Evolutionary conservation across 1,140 invertebrate genomes (phyloP).

Genomic region (Aphelenchoides avenae): DNA sequence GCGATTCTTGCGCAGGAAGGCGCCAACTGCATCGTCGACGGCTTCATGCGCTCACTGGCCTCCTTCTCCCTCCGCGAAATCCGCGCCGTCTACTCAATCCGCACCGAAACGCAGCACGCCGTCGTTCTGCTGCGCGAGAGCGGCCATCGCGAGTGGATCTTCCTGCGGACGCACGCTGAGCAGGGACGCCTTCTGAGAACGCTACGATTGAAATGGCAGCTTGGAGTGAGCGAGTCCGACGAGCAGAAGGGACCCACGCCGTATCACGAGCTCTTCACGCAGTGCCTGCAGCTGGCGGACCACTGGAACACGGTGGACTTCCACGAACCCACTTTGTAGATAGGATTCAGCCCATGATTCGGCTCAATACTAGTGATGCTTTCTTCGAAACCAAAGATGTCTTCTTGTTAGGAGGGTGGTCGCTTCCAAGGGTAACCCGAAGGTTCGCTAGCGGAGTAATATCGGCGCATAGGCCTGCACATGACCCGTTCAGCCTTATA

Average conservation of each 20-base stretch:
- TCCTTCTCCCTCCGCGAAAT: constrained; percentile 24
- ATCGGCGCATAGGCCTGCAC: no score
- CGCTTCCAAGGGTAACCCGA: no score
- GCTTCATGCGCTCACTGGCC: constrained; percentile 31
- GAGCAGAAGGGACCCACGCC: constrained; percentile 10
- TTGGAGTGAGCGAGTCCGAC: constrained; percentile 11
- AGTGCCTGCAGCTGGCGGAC: constrained; percentile 25
- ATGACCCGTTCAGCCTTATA: no score
- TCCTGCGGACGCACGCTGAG: constrained; percentile 25
- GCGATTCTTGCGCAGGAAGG: constrained; percentile 38
- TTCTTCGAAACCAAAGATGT: no score
- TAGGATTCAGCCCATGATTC: no score
- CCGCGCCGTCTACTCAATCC: constrained; percentile 4
- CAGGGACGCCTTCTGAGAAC: constrained; percentile 13
- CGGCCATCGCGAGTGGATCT: constrained; percentile 22
- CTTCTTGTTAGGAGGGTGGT: no score
- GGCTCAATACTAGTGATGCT: no score
- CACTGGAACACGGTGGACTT: no score
- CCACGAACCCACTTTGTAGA: no score
- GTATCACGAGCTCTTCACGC: constrained; percentile 18
- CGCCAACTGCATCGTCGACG: constrained; percentile 37
- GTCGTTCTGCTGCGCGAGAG: constrained; percentile 12
- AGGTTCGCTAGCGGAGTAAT: no score
- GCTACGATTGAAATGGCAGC: constrained; percentile 16
- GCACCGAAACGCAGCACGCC: constrained; percentile 4